Base-by-base conservation (phyloP, 2,888 invertebrate species). In the Trissolcus brochymenae region DNA sequence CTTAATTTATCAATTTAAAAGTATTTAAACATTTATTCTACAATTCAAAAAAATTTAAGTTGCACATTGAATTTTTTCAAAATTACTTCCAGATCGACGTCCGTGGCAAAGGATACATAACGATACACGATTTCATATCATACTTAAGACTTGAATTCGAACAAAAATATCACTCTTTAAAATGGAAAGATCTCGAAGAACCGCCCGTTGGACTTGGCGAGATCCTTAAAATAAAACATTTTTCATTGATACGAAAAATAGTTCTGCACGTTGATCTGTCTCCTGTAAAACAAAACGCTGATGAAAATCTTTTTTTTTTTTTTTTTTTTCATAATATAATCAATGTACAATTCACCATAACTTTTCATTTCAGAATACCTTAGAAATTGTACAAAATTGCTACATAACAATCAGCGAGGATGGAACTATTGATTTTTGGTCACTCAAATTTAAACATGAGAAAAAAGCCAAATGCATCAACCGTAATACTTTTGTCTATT, bases 401-500 rank as follows among this genome's bases (percentile, higher is more conserved):
- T 67, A 67, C n/a, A 9, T 67, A 67, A 51, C 66, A 41, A n/a
- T 67, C 4, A 53, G 17, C 17, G 51, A 59, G 51, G 51, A 67
- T 43, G 66, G 66, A 25, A 1, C 41, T 0, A 13, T 67, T 0
- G 35, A 57, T 43, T 57, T 59, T 59, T 67, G 57, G 66, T 51
- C 57, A 11, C 19, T 59, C 16, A 29, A 67, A 40, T 59, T 57
- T 6, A 35, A 67, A 57, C 21, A 29, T 29, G 57, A 67, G 40
- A 9, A 16, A 3, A 51, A 40, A 53, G 21, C 0, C 0, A 67
- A 67, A 67, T 67, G 66, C 53, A 4, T 43, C 6, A 67, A 67
- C 11, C n/a, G 66, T 67, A n/a, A 51, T 16, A 56, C 6, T 25
- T 25, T 25, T 25, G 2, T 25, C 4, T 25, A 25, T 4, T 6